Conservation (phyloP, 1,140 invertebrate genomes). For the Hyposmocoma kahamanoa region DNA sequence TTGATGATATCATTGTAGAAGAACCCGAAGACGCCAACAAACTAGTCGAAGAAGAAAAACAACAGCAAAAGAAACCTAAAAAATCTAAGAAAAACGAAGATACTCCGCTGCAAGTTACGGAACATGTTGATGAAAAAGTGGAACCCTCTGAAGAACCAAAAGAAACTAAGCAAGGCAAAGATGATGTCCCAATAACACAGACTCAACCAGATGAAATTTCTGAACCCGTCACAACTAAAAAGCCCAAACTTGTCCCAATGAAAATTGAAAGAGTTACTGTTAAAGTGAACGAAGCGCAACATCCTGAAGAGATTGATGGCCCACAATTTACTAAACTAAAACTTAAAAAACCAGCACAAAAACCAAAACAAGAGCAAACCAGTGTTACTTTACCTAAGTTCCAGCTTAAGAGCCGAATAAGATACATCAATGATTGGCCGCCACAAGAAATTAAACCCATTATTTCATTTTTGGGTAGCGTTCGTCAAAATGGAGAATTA, state of each 20-base stretch:
- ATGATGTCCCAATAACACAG: no score
- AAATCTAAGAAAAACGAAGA: background rate
- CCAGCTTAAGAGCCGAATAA: slow-evolving; percentile 78
- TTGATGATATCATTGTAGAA: no score
- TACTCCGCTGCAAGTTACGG: slow-evolving; percentile 19
- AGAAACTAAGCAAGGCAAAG: no score
- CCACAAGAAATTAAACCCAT: slow-evolving; percentile 68
- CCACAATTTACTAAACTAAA: slow-evolving; percentile 77
- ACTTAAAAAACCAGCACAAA: slow-evolving; percentile 73
- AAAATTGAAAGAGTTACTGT: slow-evolving; percentile 54
- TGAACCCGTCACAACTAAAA: no score
- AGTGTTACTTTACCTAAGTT: slow-evolving; percentile 76
- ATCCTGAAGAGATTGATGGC: slow-evolving; percentile 53
- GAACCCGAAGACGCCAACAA: no score
- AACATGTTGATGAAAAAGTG: slow-evolving; percentile 31
- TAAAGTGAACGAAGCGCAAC: slow-evolving; percentile 58
- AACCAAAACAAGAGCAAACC: slow-evolving; percentile 67
- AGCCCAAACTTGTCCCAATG: slow-evolving; percentile 40
- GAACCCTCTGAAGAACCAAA: background rate
- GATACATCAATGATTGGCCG: slow-evolving; percentile 76
- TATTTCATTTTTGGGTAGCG: slow-evolving; percentile 71
- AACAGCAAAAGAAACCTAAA: background rate
- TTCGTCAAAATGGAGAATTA: slow-evolving; percentile 77
- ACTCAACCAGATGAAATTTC: no score
- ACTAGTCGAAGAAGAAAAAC: no score